Evolutionary conservation across 2,888 invertebrate species (phyloP).

Genomic region (Aporophyla nigra): DNA sequence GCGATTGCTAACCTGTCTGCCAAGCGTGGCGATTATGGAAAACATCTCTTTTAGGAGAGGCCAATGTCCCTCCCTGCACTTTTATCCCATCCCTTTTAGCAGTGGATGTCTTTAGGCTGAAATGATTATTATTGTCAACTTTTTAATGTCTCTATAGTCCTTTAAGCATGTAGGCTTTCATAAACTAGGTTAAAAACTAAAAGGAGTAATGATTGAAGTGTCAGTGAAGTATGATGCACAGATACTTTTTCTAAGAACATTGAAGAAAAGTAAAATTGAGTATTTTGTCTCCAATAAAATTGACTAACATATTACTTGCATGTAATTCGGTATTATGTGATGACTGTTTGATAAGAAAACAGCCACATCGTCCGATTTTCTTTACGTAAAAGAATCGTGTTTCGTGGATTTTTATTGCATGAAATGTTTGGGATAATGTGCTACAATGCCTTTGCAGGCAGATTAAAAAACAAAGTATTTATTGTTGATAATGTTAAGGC

Average conservation of each 20-base stretch:
- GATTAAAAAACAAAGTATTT: not conserved
- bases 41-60: too few species aligned
- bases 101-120: too few species aligned
- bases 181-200: not conserved
- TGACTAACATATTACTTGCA: not conserved
- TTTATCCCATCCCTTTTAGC: too few species aligned
- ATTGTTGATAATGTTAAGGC: not conserved
- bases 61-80: too few species aligned
- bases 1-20: too few species aligned
- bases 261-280: not conserved
- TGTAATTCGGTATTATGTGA: constrained; percentile 2
- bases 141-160: too few species aligned
- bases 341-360: constrained; percentile 1
- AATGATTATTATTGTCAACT: too few species aligned
- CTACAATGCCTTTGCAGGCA: not conserved
- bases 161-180: not conserved
- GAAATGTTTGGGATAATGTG: not conserved
- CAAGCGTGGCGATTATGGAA: too few species aligned
- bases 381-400: not conserved
- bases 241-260: not conserved
- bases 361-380: constrained; percentile 12
- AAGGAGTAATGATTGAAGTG: too few species aligned
- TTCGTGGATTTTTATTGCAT: not conserved
- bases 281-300: not conserved
- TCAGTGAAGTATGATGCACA: not conserved